Conservation (phyloP, 1,140 invertebrate species). For the Diabrotica virgifera region DNA sequence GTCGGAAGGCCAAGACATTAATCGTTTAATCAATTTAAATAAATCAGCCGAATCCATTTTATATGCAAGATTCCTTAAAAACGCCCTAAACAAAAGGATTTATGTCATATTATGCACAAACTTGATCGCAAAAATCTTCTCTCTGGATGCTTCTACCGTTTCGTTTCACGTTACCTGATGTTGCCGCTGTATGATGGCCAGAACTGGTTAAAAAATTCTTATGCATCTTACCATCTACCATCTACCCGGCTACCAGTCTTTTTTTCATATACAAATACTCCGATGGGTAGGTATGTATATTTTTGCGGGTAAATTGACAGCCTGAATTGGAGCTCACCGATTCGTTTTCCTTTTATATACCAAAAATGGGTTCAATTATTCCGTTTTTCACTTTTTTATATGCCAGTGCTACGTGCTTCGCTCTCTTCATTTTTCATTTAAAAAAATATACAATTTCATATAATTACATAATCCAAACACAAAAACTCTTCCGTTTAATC, state of each 20-base stretch:
- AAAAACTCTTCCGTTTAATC: no score
- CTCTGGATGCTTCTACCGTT: not conserved
- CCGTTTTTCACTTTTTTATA: no score
- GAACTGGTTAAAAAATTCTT: slow-evolving; percentile 9
- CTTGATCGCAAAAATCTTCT: slow-evolving; percentile 11
- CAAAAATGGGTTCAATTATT: no score
- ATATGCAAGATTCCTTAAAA: slow-evolving; percentile 37
- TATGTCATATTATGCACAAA: slow-evolving; percentile 22
- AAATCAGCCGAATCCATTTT: slow-evolving; percentile 42
- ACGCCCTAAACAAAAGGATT: slow-evolving; percentile 38
- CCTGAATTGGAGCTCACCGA: not conserved
- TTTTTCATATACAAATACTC: slow-evolving; percentile 3
- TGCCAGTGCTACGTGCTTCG: no score
- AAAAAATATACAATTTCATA: no score
- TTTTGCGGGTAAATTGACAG: slow-evolving; percentile 5
- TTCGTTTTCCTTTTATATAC: not conserved
- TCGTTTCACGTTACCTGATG: not conserved
- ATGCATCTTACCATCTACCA: not conserved
- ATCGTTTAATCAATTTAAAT: slow-evolving; percentile 44
- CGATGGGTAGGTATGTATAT: not conserved
- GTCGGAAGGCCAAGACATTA: slow-evolving; percentile 38
- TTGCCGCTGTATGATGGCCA: slow-evolving; percentile 7
- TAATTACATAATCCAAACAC: no score
- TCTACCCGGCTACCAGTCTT: not conserved
- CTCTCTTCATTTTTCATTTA: no score